These are phyloP conservation scores for Acropternis orthonyx DNA, from an alignment of 2,797 vertebrate genomes.

Conservation along the genomic window DNA sequence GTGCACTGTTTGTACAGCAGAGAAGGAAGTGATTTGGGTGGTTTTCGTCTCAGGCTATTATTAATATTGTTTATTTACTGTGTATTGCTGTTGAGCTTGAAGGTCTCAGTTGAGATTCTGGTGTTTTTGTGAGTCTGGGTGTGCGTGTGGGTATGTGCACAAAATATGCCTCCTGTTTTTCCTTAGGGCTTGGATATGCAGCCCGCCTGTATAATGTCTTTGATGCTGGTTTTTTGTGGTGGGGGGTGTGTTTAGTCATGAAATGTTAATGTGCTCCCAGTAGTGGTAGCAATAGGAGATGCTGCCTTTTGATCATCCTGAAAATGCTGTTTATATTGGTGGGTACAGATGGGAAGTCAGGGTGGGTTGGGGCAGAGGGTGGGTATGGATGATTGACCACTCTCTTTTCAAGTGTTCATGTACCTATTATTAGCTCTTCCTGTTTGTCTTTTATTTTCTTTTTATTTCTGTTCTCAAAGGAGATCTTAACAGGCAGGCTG, in stretches of 20 bases:
- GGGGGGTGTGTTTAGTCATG: constrained; percentile 41
- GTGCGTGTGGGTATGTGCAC: neutral
- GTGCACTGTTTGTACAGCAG: neutral
- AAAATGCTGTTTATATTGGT: constrained; percentile 30
- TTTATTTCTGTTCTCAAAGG: neutral
- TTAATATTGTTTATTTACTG: constrained; percentile 49
- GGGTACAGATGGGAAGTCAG: neutral
- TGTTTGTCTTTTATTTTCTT: neutral
- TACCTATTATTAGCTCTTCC: constrained; percentile 41
- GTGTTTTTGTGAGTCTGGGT: neutral
- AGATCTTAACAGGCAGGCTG: neutral
- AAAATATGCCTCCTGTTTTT: neutral
- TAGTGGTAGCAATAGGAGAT: neutral
- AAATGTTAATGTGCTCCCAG: constrained; percentile 28
- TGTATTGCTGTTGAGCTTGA: neutral
- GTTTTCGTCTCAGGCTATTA: neutral
- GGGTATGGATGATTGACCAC: neutral
- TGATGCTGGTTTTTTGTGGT: constrained; percentile 15
- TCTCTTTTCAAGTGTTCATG: constrained; percentile 8
- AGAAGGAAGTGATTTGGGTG: neutral
- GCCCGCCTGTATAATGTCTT: constrained; percentile 8
- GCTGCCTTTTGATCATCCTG: constrained; percentile 41
- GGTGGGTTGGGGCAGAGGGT: neutral
- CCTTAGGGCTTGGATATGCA: neutral
- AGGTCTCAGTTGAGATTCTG: constrained; percentile 28